Percentiles rank a stretch among this genome's conserved stretches.
Conservation (phyloP, 2,888 invertebrate genomes). For the Netelia fuscicornis region DNA sequence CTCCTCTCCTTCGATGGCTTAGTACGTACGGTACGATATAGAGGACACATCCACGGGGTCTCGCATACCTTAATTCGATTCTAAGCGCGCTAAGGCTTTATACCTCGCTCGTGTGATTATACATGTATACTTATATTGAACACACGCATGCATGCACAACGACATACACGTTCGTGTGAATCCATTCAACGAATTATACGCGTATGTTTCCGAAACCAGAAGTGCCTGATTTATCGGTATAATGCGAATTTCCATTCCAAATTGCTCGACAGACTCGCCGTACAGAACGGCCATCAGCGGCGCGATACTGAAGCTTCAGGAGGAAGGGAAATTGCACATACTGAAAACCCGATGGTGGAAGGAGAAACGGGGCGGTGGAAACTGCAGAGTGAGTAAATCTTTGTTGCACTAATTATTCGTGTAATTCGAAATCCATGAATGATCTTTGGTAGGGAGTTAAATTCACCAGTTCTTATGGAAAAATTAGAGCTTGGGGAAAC, state of each 20-base stretch:
- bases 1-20: conserved; percentile 1
- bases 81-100: not conserved
- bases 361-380: conserved; percentile 95
- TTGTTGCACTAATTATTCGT: not conserved
- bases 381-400: conserved; percentile 89
- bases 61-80: not conserved
- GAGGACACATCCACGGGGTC: conserved; percentile 22
- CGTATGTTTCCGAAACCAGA: conserved; percentile 16
- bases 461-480: not conserved
- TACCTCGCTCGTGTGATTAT: not conserved
- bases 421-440: not conserved
- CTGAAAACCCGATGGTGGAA: conserved; percentile 99
- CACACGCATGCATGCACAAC: not conserved
- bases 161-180: too few species aligned
- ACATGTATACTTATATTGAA: not conserved
- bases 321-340: conserved; percentile 96
- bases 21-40: not conserved
- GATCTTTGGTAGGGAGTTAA: not conserved
- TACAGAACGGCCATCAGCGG: conserved; percentile 97
- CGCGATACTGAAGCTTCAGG: conserved; percentile 97
- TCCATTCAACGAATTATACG: not conserved
- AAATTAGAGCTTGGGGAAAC: not conserved
- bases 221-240: conserved; percentile 4
- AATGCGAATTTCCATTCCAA: conserved; percentile 1
- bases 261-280: conserved; percentile 91